Percentiles rank a stretch among this genome's conserved stretches.
phyloP scores from a whole-genome alignment of 2,888 invertebrate species.

The Limnephilus rhombicus region DNA sequence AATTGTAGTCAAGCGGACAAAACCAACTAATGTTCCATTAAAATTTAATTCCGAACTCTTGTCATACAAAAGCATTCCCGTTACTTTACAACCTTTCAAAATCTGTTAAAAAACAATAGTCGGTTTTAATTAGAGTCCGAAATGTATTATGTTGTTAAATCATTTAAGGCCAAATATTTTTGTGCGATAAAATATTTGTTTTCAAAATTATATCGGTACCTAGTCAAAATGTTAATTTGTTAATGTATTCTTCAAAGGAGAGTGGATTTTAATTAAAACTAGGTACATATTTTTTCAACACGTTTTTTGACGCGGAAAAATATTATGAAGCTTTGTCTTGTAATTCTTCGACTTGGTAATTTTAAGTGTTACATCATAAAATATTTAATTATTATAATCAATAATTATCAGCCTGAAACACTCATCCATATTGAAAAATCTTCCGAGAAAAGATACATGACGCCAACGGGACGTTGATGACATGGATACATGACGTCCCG shows the following conservation, averaged over 20 bases:
- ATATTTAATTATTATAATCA: too few species aligned
- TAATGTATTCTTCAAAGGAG: not conserved
- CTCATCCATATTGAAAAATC: too few species aligned
- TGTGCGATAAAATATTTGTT: not conserved
- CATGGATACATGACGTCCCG: too few species aligned
- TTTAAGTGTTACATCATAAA: too few species aligned
- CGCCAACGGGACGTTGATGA: too few species aligned
- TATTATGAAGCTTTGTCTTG: not conserved
- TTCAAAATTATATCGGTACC: not conserved
- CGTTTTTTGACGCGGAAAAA: not conserved
- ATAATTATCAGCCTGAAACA: too few species aligned
- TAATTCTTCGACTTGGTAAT: not conserved
- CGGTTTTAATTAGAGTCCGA: not conserved
- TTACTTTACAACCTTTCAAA: not conserved
- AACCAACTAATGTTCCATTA: not conserved
- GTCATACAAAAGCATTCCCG: too few species aligned
- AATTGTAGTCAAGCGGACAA: too few species aligned
- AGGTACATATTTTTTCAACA: not conserved
- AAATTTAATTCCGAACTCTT: not conserved
- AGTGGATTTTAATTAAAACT: not conserved
- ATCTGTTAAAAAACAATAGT: not conserved
- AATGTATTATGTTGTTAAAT: not conserved
- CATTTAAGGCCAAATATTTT: not conserved
- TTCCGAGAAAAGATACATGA: too few species aligned
- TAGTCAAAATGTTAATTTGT: not conserved